phyloP scores from a whole-genome alignment of 2,113 vertebrate genomes.

The Sylvilagus bachmani region DNA sequence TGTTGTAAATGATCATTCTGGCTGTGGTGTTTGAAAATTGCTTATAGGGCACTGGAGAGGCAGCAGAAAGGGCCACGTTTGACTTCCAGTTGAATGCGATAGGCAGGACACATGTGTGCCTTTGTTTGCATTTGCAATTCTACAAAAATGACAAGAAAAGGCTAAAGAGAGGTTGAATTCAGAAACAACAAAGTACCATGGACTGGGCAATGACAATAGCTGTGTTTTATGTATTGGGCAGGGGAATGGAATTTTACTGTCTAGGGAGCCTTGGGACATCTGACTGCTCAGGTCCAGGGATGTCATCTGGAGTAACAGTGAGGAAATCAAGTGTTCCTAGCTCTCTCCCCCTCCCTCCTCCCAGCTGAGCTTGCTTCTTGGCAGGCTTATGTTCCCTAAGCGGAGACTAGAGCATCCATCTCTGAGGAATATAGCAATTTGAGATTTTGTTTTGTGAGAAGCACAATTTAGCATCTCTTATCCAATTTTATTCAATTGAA shows the following conservation, averaged over 20 bases:
- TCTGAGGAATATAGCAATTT: background rate
- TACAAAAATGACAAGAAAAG: background rate
- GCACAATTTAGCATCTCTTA: background rate
- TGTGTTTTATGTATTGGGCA: background rate
- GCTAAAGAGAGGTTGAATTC: background rate
- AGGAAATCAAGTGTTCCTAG: background rate
- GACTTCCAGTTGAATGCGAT: background rate
- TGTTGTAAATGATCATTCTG: background rate
- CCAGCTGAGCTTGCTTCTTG: background rate
- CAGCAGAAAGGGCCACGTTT: background rate
- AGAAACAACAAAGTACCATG: background rate
- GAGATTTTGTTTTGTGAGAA: conserved; percentile 27
- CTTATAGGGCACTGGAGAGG: background rate
- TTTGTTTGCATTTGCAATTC: background rate
- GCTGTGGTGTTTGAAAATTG: background rate
- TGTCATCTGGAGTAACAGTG: conserved; percentile 20
- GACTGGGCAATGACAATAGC: background rate
- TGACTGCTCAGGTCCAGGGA: background rate
- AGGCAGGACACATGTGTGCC: background rate
- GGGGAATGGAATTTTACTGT: background rate
- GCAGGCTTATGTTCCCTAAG: background rate
- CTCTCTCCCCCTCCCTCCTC: background rate
- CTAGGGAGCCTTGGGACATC: background rate
- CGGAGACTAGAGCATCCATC: background rate
- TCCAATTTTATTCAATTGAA: background rate